Evolutionary conservation across 2,888 invertebrate species (phyloP), one percentile per base, ranked within the genome.

Genomic region (Agonopterix alstromeriana): DNA sequence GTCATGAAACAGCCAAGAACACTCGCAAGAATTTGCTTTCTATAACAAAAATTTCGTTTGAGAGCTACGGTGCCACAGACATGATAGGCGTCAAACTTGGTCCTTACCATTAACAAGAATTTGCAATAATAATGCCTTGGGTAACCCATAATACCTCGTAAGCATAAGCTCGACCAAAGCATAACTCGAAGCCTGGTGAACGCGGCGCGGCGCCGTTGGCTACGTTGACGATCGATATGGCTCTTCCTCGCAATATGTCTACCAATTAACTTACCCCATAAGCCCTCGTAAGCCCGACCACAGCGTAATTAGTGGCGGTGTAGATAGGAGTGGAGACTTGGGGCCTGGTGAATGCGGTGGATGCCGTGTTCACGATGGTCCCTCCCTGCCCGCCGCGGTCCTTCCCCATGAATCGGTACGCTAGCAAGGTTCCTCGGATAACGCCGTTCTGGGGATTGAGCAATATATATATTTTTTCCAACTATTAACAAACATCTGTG

Each of bases 341-440:
- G 0, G 94, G 94, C 53, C 89, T 88, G 42, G 90, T 83, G 67
- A 93, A 93, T 27, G 93, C 92, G 35, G 93, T 93, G 46, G 94
- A 94, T 1, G 94, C 94, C 14, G 93, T 93, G 77, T 95, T 95
- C 43, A 95, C 89, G 48, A 95, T 93, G 43, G 91, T 90, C n/a
- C 95, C 95, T 10, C 94, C 94, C 45, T 91, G 89, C 0, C 94
- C 94, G 10, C 94, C 94, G 59, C 93, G 91, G 73, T 95, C 94
- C 59, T 92, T 92, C 17, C 94, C 93, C 90, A 95, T 90, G 73
- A 93, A 93, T 48, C 94, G 90, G 69, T 94, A 91, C 2, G 94
- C 95, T 41, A 95, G 80, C 44, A 94, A 77, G 2, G 93, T 92
- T 10, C 94, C 94, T 50, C 94, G 90, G 54, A 95, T 94, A 7